phyloP scores from a whole-genome alignment of 2,888 invertebrate species.

The Miltochrista miniata region DNA sequence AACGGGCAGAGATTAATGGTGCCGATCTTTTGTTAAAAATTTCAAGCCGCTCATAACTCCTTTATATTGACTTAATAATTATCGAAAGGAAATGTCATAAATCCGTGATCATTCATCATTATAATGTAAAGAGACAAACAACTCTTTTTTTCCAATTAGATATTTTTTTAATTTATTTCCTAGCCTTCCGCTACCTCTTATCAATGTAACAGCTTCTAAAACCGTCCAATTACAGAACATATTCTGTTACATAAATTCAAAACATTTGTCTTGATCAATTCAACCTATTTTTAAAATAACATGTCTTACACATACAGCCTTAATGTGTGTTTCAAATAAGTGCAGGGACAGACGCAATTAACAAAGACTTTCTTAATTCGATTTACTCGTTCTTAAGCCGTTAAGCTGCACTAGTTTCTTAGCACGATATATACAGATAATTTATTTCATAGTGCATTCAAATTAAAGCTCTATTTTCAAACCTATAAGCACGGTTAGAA shows the following conservation, averaged over 20 bases:
- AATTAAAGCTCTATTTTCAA: neutral
- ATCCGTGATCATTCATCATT: too few species aligned
- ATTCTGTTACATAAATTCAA: conserved; percentile 47
- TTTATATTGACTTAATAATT: too few species aligned
- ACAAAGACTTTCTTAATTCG: conserved; percentile 7
- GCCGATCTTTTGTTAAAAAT: too few species aligned
- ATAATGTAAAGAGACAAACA: too few species aligned
- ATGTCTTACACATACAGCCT: conserved; percentile 19
- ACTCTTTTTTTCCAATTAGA: too few species aligned
- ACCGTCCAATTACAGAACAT: conserved; percentile 34
- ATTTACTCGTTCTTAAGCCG: neutral
- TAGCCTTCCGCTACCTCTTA: conserved; percentile 14
- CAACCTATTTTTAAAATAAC: conserved; percentile 47
- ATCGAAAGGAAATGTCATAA: too few species aligned
- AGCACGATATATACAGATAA: too few species aligned
- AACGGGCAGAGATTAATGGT: too few species aligned
- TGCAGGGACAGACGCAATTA: conserved; percentile 8
- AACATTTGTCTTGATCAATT: conserved; percentile 46
- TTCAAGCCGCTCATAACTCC: too few species aligned
- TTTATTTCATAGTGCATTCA: neutral
- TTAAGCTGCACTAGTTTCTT: neutral
- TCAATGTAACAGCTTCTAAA: conserved; percentile 1
- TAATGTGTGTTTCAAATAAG: conserved; percentile 25
- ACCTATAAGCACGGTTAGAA: neutral
- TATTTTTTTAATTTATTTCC: too few species aligned